A percentile compares a stretch with the other conserved stretches of the same genome.
Conservation (phyloP, 2,888 invertebrate species). For the Pyrrhia umbra region DNA sequence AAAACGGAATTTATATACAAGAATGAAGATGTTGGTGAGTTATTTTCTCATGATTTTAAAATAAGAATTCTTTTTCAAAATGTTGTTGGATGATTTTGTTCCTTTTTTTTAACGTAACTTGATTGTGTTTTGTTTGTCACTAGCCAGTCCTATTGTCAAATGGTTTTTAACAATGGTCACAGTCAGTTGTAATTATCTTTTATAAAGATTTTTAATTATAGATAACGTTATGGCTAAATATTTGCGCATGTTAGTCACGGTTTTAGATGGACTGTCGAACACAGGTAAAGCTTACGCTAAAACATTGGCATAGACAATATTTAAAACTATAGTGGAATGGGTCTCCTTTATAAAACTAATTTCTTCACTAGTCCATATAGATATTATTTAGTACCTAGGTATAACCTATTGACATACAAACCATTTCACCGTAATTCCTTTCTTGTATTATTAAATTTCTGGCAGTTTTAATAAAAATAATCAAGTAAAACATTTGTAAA, state of each 20-base stretch:
- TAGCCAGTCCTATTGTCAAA: not conserved
- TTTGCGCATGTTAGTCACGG: slow-evolving; percentile 13
- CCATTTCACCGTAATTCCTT: too few relatives aligned
- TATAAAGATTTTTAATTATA: slow-evolving; percentile 21
- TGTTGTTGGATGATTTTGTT: not conserved
- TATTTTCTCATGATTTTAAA: not conserved
- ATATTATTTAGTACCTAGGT: too few relatives aligned
- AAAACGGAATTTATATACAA: slow-evolving; percentile 2
- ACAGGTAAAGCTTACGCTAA: too few relatives aligned
- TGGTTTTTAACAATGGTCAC: not conserved
- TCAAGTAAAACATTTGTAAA: too few relatives aligned
- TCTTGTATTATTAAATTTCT: too few relatives aligned
- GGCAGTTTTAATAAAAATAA: too few relatives aligned
- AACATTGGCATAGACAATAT: too few relatives aligned
- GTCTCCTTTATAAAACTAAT: too few relatives aligned
- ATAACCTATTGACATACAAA: too few relatives aligned
- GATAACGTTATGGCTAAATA: slow-evolving; percentile 9
- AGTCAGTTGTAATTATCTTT: not conserved
- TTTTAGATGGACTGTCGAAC: slow-evolving; percentile 4
- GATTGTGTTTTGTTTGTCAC: not conserved
- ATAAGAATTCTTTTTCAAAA: not conserved
- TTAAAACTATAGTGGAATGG: too few relatives aligned
- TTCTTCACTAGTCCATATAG: too few relatives aligned
- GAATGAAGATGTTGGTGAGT: slow-evolving; percentile 57
- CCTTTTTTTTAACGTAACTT: not conserved